Evolutionary conservation across 2,113 vertebrate genomes (phyloP), one percentile per base, ranked within the genome.

Genomic region (Laterallus jamaicensis): DNA sequence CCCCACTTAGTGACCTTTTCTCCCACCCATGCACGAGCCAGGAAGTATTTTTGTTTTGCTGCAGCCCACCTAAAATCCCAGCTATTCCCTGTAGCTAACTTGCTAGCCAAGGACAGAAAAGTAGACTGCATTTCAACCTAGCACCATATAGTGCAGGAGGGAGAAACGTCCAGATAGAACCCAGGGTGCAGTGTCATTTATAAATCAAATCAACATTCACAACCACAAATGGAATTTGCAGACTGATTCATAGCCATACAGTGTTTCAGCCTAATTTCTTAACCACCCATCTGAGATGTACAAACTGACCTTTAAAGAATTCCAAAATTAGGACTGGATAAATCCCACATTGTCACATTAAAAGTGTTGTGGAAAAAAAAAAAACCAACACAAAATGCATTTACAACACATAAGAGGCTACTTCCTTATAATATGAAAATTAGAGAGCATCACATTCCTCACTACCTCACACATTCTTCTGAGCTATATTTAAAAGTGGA

Each of bases 161-260:
- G 22, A 93, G 55, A 81, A 95, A 22, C 0, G 2, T 55, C 83
- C 64, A 55, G 49, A 59, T 14, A 60, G 79, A 42, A 81, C 15
- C 15, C 32, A 62, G 55, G 59, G 73, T 73, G 69, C 16, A 47
- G 5, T 24, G 42, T 42, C 50, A 67, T 70, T 77, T 88, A 80
- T 77, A 95, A 83, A 94, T 90, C 55, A 88, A 67, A 76, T 77
- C 63, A 73, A 55, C 82, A 62, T 62, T 95, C 88, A 73, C 39
- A 84, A 21, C 14, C 19, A 21, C 35, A 63, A 67, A 39, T 55
- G 28, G 55, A 86, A 22, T 63, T 62, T 55, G 52, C 73, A 78
- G 69, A 71, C 25, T 42, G n/a, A 74, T 90, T 59, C 62, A 73
- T 19, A 67, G 58, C 66, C 37, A 68, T 39, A 56, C 6, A 69